Conservation (phyloP, 2,113 vertebrate species). For the Prietella phreatophila region DNA sequence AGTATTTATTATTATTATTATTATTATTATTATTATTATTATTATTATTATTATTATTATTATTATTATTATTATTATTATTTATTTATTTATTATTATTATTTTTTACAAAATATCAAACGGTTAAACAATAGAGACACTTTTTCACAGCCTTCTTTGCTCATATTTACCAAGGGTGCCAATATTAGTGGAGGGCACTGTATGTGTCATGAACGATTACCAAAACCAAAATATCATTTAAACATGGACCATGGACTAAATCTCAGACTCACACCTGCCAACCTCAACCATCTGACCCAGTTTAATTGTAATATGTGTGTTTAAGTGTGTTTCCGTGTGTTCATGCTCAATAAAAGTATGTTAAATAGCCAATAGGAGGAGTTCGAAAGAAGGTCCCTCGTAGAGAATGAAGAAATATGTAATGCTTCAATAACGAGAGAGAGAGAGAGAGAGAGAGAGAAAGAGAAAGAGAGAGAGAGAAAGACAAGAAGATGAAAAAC, state of each 20-base stretch:
- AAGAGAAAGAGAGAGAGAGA: neutral
- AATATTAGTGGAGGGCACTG: neutral
- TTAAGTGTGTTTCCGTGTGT: neutral
- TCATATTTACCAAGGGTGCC: no score
- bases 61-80: no score
- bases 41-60: no score
- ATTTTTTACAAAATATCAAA: no score
- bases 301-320: neutral
- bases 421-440: neutral
- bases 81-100: no score
- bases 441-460: neutral
- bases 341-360: neutral
- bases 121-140: no score
- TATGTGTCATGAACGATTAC: neutral
- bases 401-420: neutral
- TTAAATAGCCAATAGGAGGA: neutral
- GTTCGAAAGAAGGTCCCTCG: neutral
- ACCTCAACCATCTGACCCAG: neutral
- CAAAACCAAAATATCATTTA: neutral
- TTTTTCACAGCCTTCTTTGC: no score
- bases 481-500: constrained; percentile 29
- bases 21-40: no score
- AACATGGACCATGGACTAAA: neutral
- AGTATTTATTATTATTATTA: no score
- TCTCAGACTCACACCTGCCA: neutral